These are phyloP conservation scores for Tupiocoris notatus DNA, from an alignment of 2,888 invertebrate species.

Conservation along the genomic window DNA sequence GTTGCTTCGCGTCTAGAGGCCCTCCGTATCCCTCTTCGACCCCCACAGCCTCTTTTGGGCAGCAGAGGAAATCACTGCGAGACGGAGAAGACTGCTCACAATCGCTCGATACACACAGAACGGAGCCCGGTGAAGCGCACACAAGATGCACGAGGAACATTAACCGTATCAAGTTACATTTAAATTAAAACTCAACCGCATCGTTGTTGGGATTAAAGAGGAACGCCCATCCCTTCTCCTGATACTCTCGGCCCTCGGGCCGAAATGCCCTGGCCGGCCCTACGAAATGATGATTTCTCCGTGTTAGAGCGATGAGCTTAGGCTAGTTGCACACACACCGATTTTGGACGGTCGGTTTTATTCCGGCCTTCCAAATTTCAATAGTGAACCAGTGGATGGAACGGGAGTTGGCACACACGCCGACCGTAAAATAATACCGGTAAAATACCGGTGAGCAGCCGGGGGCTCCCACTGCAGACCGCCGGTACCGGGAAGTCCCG, in stretches of 20 bases:
- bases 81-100: neutral
- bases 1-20: neutral
- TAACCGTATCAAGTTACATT: constrained; percentile 25
- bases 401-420: too few relatives aligned
- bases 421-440: too few relatives aligned
- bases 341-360: too few relatives aligned
- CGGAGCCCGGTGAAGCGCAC: neutral
- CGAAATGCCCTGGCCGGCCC: too few relatives aligned
- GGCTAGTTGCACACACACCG: too few relatives aligned
- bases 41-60: neutral
- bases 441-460: too few relatives aligned
- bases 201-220: neutral
- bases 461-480: too few relatives aligned
- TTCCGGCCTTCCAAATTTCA: too few relatives aligned
- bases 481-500: too few relatives aligned
- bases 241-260: neutral
- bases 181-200: constrained; percentile 5
- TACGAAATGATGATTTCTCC: too few relatives aligned
- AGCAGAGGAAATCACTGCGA: neutral
- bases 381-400: too few relatives aligned
- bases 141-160: constrained; percentile 13
- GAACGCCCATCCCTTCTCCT: neutral
- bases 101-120: neutral
- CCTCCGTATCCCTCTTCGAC: neutral
- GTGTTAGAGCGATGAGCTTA: too few relatives aligned